phyloP scores from a whole-genome alignment of 2,113 vertebrate species.

The Mastomys natalensis region DNA sequence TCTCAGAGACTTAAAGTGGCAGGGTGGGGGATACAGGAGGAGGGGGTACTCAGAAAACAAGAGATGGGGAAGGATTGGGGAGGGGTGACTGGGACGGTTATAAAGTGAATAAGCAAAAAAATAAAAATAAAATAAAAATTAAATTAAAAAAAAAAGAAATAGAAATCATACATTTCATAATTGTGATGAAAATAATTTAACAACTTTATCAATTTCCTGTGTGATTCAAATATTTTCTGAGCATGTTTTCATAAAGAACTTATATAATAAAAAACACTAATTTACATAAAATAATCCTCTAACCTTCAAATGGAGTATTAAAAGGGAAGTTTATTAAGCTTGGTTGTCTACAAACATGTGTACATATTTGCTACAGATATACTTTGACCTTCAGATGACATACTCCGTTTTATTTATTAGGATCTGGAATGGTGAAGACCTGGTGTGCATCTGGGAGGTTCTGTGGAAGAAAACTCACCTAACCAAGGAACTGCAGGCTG shows the following conservation, averaged over 20 bases:
- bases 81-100: too few species aligned
- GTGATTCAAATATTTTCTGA: not conserved
- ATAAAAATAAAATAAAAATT: too few species aligned
- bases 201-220: not conserved
- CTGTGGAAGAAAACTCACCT: not conserved
- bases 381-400: not conserved
- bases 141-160: too few species aligned
- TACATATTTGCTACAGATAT: not conserved
- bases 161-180: not conserved
- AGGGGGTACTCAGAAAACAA: too few species aligned
- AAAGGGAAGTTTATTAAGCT: not conserved
- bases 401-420: not conserved
- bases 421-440: not conserved
- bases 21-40: too few species aligned
- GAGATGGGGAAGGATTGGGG: too few species aligned
- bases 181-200: not conserved
- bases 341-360: not conserved
- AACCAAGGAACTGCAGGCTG: not conserved
- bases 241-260: not conserved
- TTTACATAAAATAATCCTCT: not conserved
- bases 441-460: not conserved
- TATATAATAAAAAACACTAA: not conserved
- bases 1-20: too few species aligned
- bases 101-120: too few species aligned
- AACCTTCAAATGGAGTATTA: not conserved